A percentile compares a stretch with the other conserved stretches of the same genome.
These are phyloP conservation scores for Xanthia togata DNA, from an alignment of 2,888 invertebrate genomes.

Conservation along the genomic window DNA sequence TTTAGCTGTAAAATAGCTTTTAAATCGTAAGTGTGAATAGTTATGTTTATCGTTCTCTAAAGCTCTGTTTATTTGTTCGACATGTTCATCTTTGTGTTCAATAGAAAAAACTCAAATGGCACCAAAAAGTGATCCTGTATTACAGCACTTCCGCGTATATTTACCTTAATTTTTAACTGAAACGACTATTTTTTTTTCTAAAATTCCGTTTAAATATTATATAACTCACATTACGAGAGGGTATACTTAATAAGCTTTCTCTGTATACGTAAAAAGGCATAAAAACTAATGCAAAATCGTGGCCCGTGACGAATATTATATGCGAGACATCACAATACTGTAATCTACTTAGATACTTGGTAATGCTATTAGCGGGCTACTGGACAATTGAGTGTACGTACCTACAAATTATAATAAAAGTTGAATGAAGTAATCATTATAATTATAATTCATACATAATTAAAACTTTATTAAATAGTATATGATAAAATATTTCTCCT, in stretches of 20 bases:
- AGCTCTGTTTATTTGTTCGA: neutral
- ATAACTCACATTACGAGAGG: slow-evolving; percentile 74
- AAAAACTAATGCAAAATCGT: slow-evolving; percentile 78
- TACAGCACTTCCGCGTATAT: neutral
- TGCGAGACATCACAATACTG: slow-evolving; percentile 73
- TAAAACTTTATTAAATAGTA: slow-evolving; percentile 18
- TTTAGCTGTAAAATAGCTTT: slow-evolving; percentile 8
- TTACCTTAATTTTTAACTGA: neutral
- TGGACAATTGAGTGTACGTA: slow-evolving; percentile 48
- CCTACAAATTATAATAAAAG: slow-evolving; percentile 36
- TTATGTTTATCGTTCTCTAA: neutral
- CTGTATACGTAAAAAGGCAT: slow-evolving; percentile 79
- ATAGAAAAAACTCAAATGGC: neutral
- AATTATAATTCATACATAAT: slow-evolving; percentile 40
- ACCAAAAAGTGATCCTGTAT: neutral
- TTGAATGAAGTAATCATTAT: slow-evolving; percentile 21
- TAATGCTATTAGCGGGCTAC: slow-evolving; percentile 51
- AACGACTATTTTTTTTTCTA: neutral
- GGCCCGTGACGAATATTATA: slow-evolving; percentile 83
- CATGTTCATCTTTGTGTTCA: neutral
- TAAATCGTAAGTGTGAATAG: slow-evolving; percentile 2
- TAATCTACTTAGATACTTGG: slow-evolving; percentile 49
- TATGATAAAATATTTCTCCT: neutral
- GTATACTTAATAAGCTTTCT: slow-evolving; percentile 80
- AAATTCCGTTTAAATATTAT: slow-evolving; percentile 69